A percentile compares a stretch with the other conserved stretches of the same genome.
Conservation (phyloP, 2,797 vertebrate genomes). For the Apodemus agrarius region DNA sequence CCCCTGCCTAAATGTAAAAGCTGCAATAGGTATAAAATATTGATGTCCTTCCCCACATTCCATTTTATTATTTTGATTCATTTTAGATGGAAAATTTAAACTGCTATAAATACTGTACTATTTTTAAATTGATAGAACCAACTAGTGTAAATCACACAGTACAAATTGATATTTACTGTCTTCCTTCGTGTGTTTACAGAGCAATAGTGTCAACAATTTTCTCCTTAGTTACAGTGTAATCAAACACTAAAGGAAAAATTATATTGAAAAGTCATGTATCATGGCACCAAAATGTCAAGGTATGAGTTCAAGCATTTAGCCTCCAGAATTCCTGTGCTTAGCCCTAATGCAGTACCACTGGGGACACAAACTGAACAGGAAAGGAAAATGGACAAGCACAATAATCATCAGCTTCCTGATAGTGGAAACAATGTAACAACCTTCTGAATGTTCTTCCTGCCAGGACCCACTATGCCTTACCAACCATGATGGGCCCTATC, state of each 20-base stretch:
- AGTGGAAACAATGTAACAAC: background rate
- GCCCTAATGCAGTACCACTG: background rate
- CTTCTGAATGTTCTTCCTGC: too few species aligned
- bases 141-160: background rate
- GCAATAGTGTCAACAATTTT: background rate
- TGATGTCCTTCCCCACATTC: background rate
- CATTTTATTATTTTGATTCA: conserved; percentile 27
- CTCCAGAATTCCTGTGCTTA: background rate
- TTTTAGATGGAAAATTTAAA: conserved; percentile 44
- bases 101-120: background rate
- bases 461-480: background rate
- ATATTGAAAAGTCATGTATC: background rate
- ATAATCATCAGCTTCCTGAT: background rate
- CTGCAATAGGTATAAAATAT: background rate
- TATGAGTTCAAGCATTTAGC: background rate
- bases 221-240: background rate
- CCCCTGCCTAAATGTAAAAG: background rate
- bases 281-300: background rate
- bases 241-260: background rate
- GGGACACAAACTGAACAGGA: background rate
- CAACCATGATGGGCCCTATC: background rate
- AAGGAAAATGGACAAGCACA: background rate
- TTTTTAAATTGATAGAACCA: background rate
- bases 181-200: background rate
- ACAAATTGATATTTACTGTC: background rate